Base-by-base conservation (phyloP, 2,888 invertebrate genomes). In the Limnephilus rhombicus region DNA sequence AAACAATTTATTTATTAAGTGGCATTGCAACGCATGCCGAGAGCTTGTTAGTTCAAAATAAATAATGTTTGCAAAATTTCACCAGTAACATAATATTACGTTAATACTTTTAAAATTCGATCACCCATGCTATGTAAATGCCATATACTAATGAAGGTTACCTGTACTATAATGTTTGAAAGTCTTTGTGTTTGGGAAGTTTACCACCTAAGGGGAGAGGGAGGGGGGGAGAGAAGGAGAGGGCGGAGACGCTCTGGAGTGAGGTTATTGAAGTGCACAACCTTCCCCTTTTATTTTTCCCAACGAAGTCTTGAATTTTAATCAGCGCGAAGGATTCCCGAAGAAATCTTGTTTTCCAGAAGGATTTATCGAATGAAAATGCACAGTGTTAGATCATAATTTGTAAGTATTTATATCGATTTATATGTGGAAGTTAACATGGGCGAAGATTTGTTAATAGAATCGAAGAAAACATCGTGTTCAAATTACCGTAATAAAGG, bases 211-310 rank as follows among this genome's bases (percentile, higher is more conserved):
- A 13, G 82, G 29, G 15, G 24, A 3, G 13, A 0, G n/a, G 1
- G 11, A 49, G 49, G 13, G 29, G 9, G 45, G 85, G 41, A 0
- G 45, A 37, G 31, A 31, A 31, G 37, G 41, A 41, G 45, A 12
- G 12, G 45, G 45, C 4, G n/a, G 41, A 45, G n/a, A 29, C n/a
- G n/a, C n/a, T 29, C n/a, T 15, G 29, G 85, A 29, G 85, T 9
- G 85, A 49, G 85, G n/a, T 49, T 86, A 49, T 86, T 86, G 85
- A 49, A 86, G 85, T 86, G 49, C 85, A 86, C 49, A 86, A 86
- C 29, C 41, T 49, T 29, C 85, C 85, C 13, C 29, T 86, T 86
- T 86, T 86, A 45, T 86, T 45, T 86, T 45, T 45, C 85, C 24
- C 37, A 83, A 34, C 83, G 24, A 24, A 37, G n/a, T 86, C 45